Percentiles rank a stretch among this genome's conserved stretches.
These are phyloP conservation scores for Agelas oroides DNA, from an alignment of 37 sponge, comb jelly and placozoan species.

Conservation along the genomic window DNA sequence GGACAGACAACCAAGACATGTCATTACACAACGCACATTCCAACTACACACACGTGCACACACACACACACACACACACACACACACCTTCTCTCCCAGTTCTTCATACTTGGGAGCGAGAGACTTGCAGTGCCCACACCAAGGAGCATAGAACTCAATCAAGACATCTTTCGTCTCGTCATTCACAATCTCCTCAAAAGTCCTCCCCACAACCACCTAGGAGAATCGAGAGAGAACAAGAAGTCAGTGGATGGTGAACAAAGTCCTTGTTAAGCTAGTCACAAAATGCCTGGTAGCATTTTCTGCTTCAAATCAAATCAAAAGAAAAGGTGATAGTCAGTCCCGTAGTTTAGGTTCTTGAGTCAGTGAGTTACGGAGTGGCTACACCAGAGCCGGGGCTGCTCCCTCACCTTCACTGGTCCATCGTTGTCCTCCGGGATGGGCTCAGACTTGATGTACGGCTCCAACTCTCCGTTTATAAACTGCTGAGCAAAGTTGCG, in stretches of 20 bases:
- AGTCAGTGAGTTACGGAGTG: too few species aligned
- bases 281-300: too few species aligned
- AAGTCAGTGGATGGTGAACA: neutral
- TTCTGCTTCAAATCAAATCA: too few species aligned
- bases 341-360: too few species aligned
- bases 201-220: slow-evolving; percentile 88
- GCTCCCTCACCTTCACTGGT: slow-evolving; percentile 87
- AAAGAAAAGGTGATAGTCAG: too few species aligned
- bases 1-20: neutral
- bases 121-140: slow-evolving; percentile 96
- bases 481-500: slow-evolving; percentile 67
- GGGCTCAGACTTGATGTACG: slow-evolving; percentile 88
- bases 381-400: too few species aligned
- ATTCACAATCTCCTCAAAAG: slow-evolving; percentile 89
- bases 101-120: slow-evolving; percentile 94
- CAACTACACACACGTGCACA: too few species aligned
- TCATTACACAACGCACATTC: neutral
- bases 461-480: slow-evolving; percentile 77
- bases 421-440: slow-evolving; percentile 83
- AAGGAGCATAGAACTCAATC: slow-evolving; percentile 95
- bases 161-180: slow-evolving; percentile 87
- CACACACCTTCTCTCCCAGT: slow-evolving; percentile 80
- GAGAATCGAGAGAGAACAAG: neutral
- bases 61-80: too few species aligned
- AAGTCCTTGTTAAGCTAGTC: too few species aligned